phyloP scores from a whole-genome alignment of 2,113 vertebrate genomes.

The Ptilonorhynchus violaceus region DNA sequence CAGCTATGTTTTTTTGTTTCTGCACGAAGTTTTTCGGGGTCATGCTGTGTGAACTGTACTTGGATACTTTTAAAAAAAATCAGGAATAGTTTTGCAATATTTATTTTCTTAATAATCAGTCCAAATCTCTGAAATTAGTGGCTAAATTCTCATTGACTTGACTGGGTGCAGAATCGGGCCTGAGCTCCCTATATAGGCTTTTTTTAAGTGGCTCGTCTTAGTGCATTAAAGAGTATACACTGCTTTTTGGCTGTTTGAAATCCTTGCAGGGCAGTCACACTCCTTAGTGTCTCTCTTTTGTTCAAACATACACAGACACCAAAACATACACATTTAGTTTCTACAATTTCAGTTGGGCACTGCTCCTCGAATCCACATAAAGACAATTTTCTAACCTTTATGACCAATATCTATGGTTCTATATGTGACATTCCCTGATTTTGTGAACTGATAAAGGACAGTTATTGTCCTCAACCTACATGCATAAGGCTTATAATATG shows the following conservation, averaged over 20 bases:
- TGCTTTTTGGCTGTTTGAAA: neutral
- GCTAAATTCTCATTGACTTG: neutral
- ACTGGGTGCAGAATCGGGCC: neutral
- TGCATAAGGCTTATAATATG: neutral
- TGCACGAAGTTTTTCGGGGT: conserved; percentile 72
- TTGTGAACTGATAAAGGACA: neutral
- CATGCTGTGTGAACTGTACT: conserved; percentile 48
- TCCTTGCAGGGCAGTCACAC: neutral
- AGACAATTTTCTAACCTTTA: neutral
- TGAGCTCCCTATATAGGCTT: rapidly evolving
- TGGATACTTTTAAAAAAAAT: neutral
- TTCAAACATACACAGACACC: neutral
- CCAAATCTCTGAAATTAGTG: neutral
- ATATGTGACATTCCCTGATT: neutral
- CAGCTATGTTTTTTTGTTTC: conserved; percentile 43
- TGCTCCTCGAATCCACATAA: neutral
- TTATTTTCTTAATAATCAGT: neutral
- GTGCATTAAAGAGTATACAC: neutral
- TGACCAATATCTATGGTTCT: neutral
- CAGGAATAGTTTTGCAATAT: conserved; percentile 9
- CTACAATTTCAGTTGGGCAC: neutral
- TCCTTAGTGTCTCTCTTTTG: neutral
- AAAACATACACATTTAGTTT: neutral
- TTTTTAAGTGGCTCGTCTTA: neutral
- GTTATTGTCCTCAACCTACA: neutral